These are phyloP conservation scores for Pterobdella sp. DNA, from an alignment of 2,888 invertebrate species.

Conservation along the genomic window DNA sequence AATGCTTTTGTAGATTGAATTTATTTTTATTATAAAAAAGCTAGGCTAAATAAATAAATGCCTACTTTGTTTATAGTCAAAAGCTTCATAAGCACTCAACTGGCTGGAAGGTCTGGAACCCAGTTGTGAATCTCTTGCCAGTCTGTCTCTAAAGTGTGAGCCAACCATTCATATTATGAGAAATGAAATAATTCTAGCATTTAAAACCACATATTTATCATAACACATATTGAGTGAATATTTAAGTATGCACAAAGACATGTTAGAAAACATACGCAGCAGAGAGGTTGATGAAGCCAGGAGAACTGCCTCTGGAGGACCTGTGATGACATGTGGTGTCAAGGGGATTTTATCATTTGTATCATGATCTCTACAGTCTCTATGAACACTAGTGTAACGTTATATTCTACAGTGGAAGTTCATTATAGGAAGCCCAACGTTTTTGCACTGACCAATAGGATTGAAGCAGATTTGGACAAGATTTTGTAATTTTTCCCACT, in stretches of 20 bases:
- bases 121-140: conserved; percentile 37
- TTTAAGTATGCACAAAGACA: not conserved
- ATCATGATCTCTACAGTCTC: too few relatives aligned
- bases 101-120: conserved; percentile 37
- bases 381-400: too few relatives aligned
- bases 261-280: conserved; percentile 23
- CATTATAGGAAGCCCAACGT: too few relatives aligned
- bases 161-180: not conserved
- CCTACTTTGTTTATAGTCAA: conserved; percentile 7
- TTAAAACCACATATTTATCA: not conserved
- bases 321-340: too few relatives aligned
- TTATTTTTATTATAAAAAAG: not conserved
- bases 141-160: conserved; percentile 33
- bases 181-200: not conserved
- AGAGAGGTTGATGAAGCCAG: conserved; percentile 18
- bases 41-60: conserved; percentile 32
- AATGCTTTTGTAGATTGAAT: not conserved
- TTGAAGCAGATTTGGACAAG: too few relatives aligned
- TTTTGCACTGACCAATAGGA: too few relatives aligned
- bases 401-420: too few relatives aligned
- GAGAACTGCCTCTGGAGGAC: conserved; percentile 25
- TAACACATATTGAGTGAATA: not conserved
- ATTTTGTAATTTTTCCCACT: too few relatives aligned
- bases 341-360: too few relatives aligned
- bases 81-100: conserved; percentile 28